Percentiles rank a stretch among this genome's conserved stretches.
These are phyloP conservation scores for Paelopatides confundens DNA, from an alignment of 53 echinoderm and acorn worm species.

Conservation along the genomic window DNA sequence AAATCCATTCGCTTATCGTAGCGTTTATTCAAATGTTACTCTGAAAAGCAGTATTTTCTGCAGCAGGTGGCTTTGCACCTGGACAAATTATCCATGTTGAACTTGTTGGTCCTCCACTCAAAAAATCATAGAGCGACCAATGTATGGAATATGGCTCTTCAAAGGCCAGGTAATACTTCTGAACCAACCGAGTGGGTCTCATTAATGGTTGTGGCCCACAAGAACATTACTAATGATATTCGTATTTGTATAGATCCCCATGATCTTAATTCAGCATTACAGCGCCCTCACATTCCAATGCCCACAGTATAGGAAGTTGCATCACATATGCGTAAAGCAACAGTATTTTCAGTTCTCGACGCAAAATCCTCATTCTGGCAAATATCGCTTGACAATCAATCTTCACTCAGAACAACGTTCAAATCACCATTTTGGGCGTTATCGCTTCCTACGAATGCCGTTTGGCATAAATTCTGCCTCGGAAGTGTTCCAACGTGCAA, in stretches of 20 bases:
- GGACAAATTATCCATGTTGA: too few species aligned
- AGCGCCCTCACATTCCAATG: conserved; percentile 58
- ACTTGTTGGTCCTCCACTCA: too few species aligned
- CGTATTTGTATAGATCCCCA: conserved; percentile 59
- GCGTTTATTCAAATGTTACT: too few species aligned
- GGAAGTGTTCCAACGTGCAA: conserved; percentile 58
- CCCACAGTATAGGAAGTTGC: conserved; percentile 58
- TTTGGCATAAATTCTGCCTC: conserved; percentile 51
- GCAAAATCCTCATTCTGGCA: conserved; percentile 63
- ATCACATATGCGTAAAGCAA: conserved; percentile 29
- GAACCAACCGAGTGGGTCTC: conserved; percentile 69
- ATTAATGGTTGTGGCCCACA: conserved; percentile 66
- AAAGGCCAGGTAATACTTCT: not conserved
- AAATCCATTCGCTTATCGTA: too few species aligned
- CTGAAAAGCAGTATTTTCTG: too few species aligned
- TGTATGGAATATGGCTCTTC: too few species aligned
- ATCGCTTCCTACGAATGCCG: conserved; percentile 50
- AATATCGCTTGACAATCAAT: conserved; percentile 55
- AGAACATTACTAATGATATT: conserved; percentile 57
- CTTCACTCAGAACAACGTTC: conserved; percentile 59
- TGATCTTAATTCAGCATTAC: conserved; percentile 57
- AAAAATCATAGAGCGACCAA: too few species aligned
- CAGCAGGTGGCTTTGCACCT: too few species aligned
- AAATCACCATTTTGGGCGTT: conserved; percentile 50
- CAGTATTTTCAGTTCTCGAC: not conserved